Evolutionary conservation across 2,888 invertebrate genomes (phyloP).

Genomic region (Tricholauxania praeusta): DNA sequence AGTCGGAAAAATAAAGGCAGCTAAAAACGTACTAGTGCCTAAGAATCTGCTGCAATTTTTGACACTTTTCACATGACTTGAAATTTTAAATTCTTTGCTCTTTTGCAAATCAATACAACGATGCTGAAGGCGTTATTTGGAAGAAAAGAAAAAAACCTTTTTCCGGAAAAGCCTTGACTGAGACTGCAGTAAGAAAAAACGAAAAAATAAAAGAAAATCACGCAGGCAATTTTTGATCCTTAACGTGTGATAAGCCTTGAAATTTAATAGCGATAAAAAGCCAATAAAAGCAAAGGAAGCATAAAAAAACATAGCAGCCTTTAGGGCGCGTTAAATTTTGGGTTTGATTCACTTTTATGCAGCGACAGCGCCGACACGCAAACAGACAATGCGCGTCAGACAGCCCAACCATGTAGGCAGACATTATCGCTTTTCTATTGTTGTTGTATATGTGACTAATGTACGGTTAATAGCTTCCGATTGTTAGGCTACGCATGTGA

Average conservation of each 20-base stretch:
- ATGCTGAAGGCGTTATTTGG: no score
- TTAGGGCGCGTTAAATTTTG: constrained; percentile 13
- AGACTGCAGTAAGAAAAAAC: no score
- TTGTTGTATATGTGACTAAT: constrained; percentile 29
- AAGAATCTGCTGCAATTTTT: not conserved
- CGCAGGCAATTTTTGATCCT: constrained; percentile 27
- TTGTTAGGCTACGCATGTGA: constrained; percentile 19
- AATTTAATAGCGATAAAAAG: constrained; percentile 28
- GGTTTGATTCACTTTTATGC: not conserved
- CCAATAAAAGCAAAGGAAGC: not conserved
- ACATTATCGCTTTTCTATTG: no score
- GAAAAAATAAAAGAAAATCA: constrained; percentile 1
- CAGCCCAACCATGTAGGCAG: not conserved
- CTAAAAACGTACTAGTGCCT: no score
- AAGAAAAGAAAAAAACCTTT: no score
- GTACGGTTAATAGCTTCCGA: constrained; percentile 39
- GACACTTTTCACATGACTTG: no score
- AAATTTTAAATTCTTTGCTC: not conserved
- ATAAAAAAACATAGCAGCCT: constrained; percentile 30
- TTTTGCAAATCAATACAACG: not conserved
- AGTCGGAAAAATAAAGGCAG: no score
- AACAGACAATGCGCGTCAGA: constrained; percentile 10
- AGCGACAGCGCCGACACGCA: not conserved
- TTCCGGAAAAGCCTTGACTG: no score
- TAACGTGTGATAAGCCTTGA: constrained; percentile 30